Base-by-base conservation (phyloP, 2,888 invertebrate species). In the Drosophila stalkeri region DNA sequence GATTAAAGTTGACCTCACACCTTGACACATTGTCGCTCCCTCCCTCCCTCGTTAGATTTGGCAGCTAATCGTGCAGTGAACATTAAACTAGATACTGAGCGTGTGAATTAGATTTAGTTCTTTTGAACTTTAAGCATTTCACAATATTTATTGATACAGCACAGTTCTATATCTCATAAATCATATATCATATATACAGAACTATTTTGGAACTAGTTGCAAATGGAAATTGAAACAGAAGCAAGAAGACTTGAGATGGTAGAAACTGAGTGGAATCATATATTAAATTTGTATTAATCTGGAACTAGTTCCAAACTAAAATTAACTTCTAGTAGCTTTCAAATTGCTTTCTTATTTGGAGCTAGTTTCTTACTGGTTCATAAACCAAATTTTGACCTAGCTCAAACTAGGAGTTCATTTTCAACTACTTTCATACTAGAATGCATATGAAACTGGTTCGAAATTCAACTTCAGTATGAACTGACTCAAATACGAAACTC, bases 1-100 rank as follows among this genome's bases (percentile, higher is more conserved):
- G 77, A 74, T 72, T 77, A 74, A 83, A 81, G 65, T 67, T 72
- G 31, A 11, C 59, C 68, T 39, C 56, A 43, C 43, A 31, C 16
- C 1, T 27, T 14, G 3, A 16, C 8, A 7, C 27, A 27, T 27
- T 5, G 27, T 27, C 27, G 27, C 23, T 14, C 1, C n/a, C 51
- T 18, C 11, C 3, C 7, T 14, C 14, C 33, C n/a, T 11, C 43
- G 4, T 55, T 51, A 4, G 35, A 63, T 64, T 47, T 41, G 61
- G 44, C 39, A 35, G 63, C 49, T 64, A 64, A 80, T 70, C 66
- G 63, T 62, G 67, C 77, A 80, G 71, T 80, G 71, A 12, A 35
- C 33, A 33, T 12, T 56, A 68, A 76, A 31, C 0, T 16, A 3
- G 18, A 18, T 3, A 14, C 54, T 5, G 11, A n/a, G 37, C 37